These are phyloP conservation scores for Chrysaora quinquecirrha DNA, from an alignment of 30 jellyfish, hydroid and myxozoan genomes.

Conservation along the genomic window DNA sequence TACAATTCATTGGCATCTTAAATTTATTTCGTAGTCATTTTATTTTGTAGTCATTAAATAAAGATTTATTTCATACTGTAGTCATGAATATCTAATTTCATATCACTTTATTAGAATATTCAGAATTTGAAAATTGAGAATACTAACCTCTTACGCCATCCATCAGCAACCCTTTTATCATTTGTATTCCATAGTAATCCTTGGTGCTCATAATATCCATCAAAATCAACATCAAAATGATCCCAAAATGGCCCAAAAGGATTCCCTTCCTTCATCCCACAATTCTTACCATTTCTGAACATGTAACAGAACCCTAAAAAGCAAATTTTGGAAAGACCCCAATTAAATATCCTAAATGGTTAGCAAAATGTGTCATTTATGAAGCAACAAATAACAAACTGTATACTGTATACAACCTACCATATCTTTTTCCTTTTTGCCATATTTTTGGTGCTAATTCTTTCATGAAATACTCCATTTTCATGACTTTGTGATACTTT, in stretches of 20 bases:
- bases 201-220: slow-evolving; percentile 66
- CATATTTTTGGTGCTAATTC: slow-evolving; percentile 76
- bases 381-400: neutral
- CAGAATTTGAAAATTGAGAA: too few species aligned
- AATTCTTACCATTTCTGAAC: slow-evolving; percentile 61
- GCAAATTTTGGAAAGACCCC: neutral
- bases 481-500: slow-evolving; percentile 75
- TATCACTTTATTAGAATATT: too few species aligned
- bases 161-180: slow-evolving; percentile 27
- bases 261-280: slow-evolving; percentile 97
- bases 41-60: too few species aligned
- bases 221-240: slow-evolving; percentile 76
- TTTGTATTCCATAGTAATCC: slow-evolving; percentile 82
- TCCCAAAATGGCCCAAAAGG: slow-evolving; percentile 99
- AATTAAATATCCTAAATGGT: neutral
- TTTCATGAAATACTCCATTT: slow-evolving; percentile 91
- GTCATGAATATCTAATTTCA: too few species aligned
- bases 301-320: slow-evolving; percentile 84
- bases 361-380: neutral
- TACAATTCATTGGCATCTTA: too few species aligned
- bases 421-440: slow-evolving; percentile 82
- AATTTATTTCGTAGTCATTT: too few species aligned
- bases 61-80: too few species aligned
- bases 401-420: slow-evolving; percentile 5
- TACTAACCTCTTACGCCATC: slow-evolving; percentile 69